Base-by-base conservation (phyloP, 2,888 invertebrate genomes). In the Aporophyla lueneburgensis region DNA sequence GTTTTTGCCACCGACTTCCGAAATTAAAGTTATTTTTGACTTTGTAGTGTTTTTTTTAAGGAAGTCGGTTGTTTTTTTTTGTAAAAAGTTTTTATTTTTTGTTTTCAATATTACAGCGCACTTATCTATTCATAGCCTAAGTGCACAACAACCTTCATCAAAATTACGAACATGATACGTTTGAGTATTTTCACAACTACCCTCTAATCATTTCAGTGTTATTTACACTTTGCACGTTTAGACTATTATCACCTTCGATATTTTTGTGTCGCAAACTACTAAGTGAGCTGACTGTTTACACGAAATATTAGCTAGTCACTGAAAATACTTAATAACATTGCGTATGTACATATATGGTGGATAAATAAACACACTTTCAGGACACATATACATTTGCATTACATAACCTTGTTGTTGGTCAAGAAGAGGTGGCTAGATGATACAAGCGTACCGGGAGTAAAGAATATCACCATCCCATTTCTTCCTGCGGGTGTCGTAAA, bases 161-260 rank as follows among this genome's bases (percentile, higher is more conserved):
- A 33, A 63, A 68, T 53, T 27, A 14, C 19, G 14, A 54, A 65
- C 56, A 78, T 14, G 21, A 61, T 54, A 40, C 61, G 80, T 43
- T 76, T 27, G 43, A 59, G 33, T 19, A n/a, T 51, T 46, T 82
- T 78, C 40, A 66, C 76, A 27, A 82, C 77, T 62, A 67, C 51
- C 61, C 61, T 67, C 78, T 76, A 76, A 77, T 67, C 21, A 82
- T 24, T 66, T 66, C 46, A 81, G 65, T 81, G 27, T 62, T 51
- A 56, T 24, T 33, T 33, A 33, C 33, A 33, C 33, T 33, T 33
- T 9, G 27, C 40, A 40, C 12, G 16, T 27, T n/a, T 46, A 61
- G 66, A 62, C 21, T 53, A 49, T 61, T 76, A 76, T 66, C 49
- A 33, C 49, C 16, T 67, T 53, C 24, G 33, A 27, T 19, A 14